A percentile compares a stretch with the other conserved stretches of the same genome.
These are phyloP conservation scores for Beris morrisii DNA, from an alignment of 2,888 invertebrate genomes.

Conservation along the genomic window DNA sequence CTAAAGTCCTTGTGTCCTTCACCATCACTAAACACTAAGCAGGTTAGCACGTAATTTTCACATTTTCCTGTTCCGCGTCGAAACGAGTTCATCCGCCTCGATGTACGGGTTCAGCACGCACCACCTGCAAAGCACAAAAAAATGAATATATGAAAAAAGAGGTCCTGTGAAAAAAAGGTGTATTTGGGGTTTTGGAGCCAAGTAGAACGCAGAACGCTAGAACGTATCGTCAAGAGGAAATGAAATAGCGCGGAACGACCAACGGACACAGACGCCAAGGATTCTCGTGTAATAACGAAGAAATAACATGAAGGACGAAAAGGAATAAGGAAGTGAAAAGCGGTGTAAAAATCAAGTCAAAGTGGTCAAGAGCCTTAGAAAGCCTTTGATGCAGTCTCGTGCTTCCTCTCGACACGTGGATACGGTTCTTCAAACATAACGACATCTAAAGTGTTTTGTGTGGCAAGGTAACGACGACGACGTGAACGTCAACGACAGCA, in stretches of 20 bases:
- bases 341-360: too few relatives aligned
- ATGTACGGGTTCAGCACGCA: not conserved
- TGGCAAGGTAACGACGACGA: constrained; percentile 8
- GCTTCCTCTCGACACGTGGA: not conserved
- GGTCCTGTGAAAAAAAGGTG: too few relatives aligned
- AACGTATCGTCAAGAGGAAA: too few relatives aligned
- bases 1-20: constrained; percentile 36
- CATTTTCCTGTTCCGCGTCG: constrained; percentile 32
- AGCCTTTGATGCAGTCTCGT: too few relatives aligned
- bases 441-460: not conserved
- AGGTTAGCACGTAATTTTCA: constrained; percentile 34
- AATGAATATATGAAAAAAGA: constrained; percentile 23
- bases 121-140: constrained; percentile 26
- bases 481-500: constrained; percentile 9
- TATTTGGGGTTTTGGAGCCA: too few relatives aligned
- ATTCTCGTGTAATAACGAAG: too few relatives aligned
- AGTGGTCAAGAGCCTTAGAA: too few relatives aligned
- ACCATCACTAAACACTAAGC: constrained; percentile 37
- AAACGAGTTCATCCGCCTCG: constrained; percentile 31
- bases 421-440: not conserved
- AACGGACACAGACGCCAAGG: too few relatives aligned
- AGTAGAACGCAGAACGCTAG: too few relatives aligned
- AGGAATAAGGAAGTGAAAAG: too few relatives aligned
- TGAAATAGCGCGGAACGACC: too few relatives aligned
- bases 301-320: too few relatives aligned